Evolutionary conservation across 2,113 vertebrate genomes (phyloP), one percentile per base, ranked within the genome.

Genomic region (Agapornis roseicollis): DNA sequence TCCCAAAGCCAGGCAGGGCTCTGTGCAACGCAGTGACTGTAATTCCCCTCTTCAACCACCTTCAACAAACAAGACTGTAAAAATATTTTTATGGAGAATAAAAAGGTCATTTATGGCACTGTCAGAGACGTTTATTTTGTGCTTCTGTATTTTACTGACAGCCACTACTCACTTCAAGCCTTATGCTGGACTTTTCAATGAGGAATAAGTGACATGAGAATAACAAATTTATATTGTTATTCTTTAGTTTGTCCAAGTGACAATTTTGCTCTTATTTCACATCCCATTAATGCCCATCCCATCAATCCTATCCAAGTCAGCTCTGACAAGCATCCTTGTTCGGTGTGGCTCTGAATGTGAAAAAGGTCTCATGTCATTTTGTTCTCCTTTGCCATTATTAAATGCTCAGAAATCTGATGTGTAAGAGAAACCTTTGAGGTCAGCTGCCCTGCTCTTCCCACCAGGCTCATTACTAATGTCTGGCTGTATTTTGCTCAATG

Each of bases 1-100:
- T 81, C 66, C 27, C 88, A 64, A 85, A 88, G 41, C 29, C 16
- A 77, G 33, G 25, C 60, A 80, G 41, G 78, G 28, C 17, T 71
- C 39, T 42, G 12, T 53, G 71, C 49, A 80, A 68, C 28, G 29
- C 44, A 53, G n/a, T 69, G 63, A 69, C 39, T 80, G 61, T 80
- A 47, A 92, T 92, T 90, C 87, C 56, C 49, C 44, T 52, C 66
- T 93, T 89, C 50, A 77, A 37, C 39, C 11, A 7, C n/a, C 58
- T 89, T 65, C 70, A 83, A 22, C 55, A 95, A 96, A 95, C 35
- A 74, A 63, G 56, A 60, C 55, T 44, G 25, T 64, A 89, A 93
- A 89, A 78, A 37, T 53, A 88, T 63, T 89, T 87, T 88, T 70
- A 89, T 17, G 63, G 42, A 10, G 17, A 85, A 96, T 72, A 49